A percentile compares a stretch with the other conserved stretches of the same genome.
phyloP scores from a whole-genome alignment of 2,888 invertebrate species.

The Caenorhabditis afra region DNA sequence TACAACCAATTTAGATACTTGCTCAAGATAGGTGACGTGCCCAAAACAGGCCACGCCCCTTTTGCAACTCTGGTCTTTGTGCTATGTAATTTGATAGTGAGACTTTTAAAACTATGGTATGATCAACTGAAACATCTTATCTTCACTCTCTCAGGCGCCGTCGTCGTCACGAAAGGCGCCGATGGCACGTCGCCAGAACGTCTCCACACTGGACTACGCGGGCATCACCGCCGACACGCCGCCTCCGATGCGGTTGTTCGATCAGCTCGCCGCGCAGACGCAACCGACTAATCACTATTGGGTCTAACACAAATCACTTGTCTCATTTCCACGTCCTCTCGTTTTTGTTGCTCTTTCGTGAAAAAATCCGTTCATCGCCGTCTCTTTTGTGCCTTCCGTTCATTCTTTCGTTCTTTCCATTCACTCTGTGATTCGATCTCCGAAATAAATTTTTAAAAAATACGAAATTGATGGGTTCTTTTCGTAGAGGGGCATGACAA shows the following conservation, averaged over 20 bases:
- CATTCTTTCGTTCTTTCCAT: conserved; percentile 1
- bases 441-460: neutral
- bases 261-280: conserved; percentile 64
- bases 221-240: conserved; percentile 66
- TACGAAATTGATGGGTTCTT: neutral
- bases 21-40: no score
- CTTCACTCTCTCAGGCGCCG: neutral
- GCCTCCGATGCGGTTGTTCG: conserved; percentile 68
- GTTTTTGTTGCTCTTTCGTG: conserved; percentile 2
- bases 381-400: conserved; percentile 23
- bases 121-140: no score
- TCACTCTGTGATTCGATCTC: conserved; percentile 29
- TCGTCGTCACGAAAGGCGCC: neutral
- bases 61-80: no score
- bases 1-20: no score
- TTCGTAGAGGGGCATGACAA: no score
- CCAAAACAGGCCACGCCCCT: no score
- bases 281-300: conserved; percentile 61
- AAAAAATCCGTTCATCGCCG: no score
- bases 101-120: no score
- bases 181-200: conserved; percentile 37
- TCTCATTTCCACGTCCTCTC: conserved; percentile 6
- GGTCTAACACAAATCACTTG: conserved; percentile 34
- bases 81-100: no score
- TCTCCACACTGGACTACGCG: conserved; percentile 64